Percentiles rank a stretch among this genome's conserved stretches.
Evolutionary conservation across 1,140 invertebrate species (phyloP).

Genomic region (Macrobrachium rosenbergii): DNA sequence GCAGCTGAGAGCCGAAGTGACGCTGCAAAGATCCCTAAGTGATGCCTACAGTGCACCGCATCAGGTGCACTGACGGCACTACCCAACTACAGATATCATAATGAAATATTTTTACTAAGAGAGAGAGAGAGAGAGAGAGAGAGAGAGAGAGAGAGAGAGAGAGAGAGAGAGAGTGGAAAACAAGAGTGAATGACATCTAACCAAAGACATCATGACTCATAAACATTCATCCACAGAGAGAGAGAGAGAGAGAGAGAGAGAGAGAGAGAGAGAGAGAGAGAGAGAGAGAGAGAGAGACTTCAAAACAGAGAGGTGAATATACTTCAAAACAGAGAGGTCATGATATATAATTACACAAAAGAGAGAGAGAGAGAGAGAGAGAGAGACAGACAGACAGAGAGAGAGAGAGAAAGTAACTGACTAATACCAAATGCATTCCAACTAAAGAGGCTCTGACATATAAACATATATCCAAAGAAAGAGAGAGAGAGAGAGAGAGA

Average conservation of each 20-base stretch:
- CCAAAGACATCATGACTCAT: not conserved
- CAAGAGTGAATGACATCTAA: not conserved
- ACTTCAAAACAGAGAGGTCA: conserved; percentile 70
- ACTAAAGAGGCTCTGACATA: not conserved
- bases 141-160: conserved; percentile 8
- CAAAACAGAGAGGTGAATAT: conserved; percentile 71
- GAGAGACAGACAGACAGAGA: conserved; percentile 2
- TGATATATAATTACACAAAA: conserved; percentile 68
- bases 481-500: conserved; percentile 3
- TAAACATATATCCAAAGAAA: not conserved
- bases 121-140: not conserved
- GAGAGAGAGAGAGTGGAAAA: not conserved
- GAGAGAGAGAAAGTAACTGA: not conserved
- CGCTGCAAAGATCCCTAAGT: too few species aligned
- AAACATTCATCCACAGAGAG: too few species aligned
- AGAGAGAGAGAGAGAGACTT: not conserved
- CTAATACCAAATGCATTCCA: not conserved
- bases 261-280: conserved; percentile 37
- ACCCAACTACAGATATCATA: not conserved
- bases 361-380: conserved; percentile 32
- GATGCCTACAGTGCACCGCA: too few species aligned
- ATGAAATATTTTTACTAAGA: not conserved
- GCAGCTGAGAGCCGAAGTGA: too few species aligned
- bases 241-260: conserved; percentile 2
- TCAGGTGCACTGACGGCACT: too few species aligned